Conservation (phyloP, 2,797 vertebrate species). For the Xiphorhynchus erythropygius region DNA sequence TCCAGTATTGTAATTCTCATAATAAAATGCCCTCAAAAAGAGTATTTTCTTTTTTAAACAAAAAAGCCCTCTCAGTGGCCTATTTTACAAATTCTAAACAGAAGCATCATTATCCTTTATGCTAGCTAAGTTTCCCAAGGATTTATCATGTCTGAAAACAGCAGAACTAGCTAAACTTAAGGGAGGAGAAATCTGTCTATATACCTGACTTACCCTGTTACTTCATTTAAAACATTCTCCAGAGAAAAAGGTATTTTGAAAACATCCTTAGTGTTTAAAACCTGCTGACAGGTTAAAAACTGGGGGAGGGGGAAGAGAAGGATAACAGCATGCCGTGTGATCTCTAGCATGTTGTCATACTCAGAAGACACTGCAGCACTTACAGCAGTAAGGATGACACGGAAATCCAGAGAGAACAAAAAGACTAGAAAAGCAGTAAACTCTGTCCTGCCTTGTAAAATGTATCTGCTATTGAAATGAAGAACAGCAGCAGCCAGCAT, state of each 20-base stretch:
- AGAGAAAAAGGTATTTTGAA: background rate
- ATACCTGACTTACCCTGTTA: background rate
- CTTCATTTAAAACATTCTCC: background rate
- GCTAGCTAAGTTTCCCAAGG: background rate
- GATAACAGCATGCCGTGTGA: background rate
- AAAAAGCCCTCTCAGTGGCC: background rate
- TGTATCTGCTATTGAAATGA: background rate
- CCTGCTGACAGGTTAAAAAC: background rate
- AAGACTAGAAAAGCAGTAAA: background rate
- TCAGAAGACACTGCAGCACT: background rate
- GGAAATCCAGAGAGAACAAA: background rate
- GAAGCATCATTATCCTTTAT: conserved; percentile 11
- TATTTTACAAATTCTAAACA: conserved; percentile 43
- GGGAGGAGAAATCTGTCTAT: background rate
- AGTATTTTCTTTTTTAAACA: background rate
- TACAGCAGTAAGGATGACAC: background rate
- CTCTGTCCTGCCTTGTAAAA: background rate
- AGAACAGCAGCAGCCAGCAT: background rate
- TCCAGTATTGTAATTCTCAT: conserved; percentile 34
- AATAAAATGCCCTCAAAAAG: conserved; percentile 34
- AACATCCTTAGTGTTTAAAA: background rate
- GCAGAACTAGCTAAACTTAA: background rate
- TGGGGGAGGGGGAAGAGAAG: accelerated
- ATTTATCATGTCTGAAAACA: conserved; percentile 33
- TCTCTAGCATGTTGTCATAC: background rate